Base-by-base conservation (phyloP, 2,888 invertebrate species). In the Drosophila vallismaia region DNA sequence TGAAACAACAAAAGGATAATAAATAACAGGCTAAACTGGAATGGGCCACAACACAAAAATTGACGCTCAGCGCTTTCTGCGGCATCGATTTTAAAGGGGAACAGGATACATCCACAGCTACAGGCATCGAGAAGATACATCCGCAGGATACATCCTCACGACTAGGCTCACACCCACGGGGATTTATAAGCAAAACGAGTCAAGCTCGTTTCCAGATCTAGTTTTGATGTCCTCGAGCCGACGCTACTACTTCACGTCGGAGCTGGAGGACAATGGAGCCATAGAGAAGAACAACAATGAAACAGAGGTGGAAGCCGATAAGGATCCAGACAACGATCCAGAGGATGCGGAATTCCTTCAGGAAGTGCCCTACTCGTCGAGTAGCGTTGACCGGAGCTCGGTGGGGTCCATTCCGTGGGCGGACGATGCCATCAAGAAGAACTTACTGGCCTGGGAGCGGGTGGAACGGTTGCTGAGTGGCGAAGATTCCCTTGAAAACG, bases 401-500 rank as follows among this genome's bases (percentile, higher is more conserved):
- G 88, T 91, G 55, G 90, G 91, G n/a, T 92, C 92, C 26, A 92
- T 92, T 62, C 92, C 92, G 0, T 92, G 92, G 92, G 91, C 92
- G 2, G 91, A 91, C 60, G 92, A 92, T 84, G 91, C 92, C 12
- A 90, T 92, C 10, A 91, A 91, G 54, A 90, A 91, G 69, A 92
- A 92, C 62, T 89, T 90, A 74, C 66, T 88, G 14, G 91, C 90
- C 71, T 92, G 92, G 92, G 91, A 92, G 55, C 87, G 85, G 10
- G 88, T 92, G 4, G 92, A 92, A 46, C 79, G 89, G 7, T 89
- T 91, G 85, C 76, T 92, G 40, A 79, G 85, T 33, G 90, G 91
- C 0, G 86, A 91, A 58, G 85, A 91, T 33, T 44, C 74, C 0
- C 50, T 91, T 19, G 68, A 74, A 0, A 85, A 75, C 0, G 84